Conservation (phyloP, 2,797 vertebrate genomes). For the Myripristis murdjan region DNA sequence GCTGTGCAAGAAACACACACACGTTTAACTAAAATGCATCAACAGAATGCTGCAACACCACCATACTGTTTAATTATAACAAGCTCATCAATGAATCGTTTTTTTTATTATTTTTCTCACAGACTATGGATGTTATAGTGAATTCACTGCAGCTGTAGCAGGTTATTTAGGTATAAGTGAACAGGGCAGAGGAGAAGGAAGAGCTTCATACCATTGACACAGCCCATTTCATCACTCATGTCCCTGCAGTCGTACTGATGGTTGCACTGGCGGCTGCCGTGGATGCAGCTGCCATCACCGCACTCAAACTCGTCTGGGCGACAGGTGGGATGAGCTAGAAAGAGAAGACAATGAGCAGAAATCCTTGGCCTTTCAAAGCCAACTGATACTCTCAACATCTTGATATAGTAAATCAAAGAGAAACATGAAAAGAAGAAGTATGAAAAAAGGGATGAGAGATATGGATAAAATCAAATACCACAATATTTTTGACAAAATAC, state of each 20-base stretch:
- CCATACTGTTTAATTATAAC: not conserved
- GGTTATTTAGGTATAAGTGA: not conserved
- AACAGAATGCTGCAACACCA: not conserved
- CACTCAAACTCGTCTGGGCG: conserved; percentile 91
- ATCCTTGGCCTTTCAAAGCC: too few species aligned
- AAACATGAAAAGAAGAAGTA: too few species aligned
- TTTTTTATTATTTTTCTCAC: not conserved
- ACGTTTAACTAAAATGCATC: not conserved
- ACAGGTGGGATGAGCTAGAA: conserved; percentile 85
- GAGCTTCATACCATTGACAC: conserved; percentile 84
- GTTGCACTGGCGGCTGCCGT: conserved; percentile 91
- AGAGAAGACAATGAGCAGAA: not conserved
- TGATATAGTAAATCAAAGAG: too few species aligned
- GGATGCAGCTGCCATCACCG: conserved; percentile 88
- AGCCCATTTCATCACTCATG: conserved; percentile 89
- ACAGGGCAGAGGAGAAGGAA: not conserved
- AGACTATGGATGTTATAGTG: not conserved
- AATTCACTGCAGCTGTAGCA: not conserved
- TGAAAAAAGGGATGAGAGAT: too few species aligned
- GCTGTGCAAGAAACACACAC: conserved; percentile 67
- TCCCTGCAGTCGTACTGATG: conserved; percentile 88
- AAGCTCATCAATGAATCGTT: too few species aligned
- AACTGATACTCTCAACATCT: too few species aligned
- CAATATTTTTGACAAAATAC: too few species aligned
- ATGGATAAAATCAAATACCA: too few species aligned